Conservation (phyloP, 2,113 vertebrate genomes). For the Psophia crepitans region DNA sequence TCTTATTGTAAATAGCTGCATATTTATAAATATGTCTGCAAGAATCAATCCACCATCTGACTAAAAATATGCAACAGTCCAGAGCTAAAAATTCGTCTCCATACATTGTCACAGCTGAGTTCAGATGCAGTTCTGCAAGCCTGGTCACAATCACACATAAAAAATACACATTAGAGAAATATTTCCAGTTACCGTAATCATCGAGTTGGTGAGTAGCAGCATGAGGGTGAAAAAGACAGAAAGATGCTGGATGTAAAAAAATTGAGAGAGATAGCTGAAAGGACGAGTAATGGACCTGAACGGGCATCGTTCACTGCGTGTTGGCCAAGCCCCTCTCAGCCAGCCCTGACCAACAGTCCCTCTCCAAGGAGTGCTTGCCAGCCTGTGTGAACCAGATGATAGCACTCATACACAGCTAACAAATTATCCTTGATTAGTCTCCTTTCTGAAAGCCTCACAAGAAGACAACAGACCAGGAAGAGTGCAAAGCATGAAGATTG, state of each 20-base stretch:
- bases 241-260: background rate
- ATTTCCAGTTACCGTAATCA: background rate
- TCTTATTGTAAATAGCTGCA: background rate
- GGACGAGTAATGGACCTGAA: background rate
- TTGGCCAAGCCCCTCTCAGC: background rate
- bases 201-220: background rate
- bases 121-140: background rate
- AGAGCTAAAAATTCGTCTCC: background rate
- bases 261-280: background rate
- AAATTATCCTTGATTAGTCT: background rate
- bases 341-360: background rate
- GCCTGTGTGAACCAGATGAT: background rate
- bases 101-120: background rate
- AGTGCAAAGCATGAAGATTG: rapidly evolving
- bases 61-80: background rate
- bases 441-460: background rate
- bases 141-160: background rate
- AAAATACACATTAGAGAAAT: background rate
- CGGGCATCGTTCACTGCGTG: rapidly evolving
- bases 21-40: background rate
- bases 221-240: background rate
- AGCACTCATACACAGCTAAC: background rate
- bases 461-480: background rate
- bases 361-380: rapidly evolving
- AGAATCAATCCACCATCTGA: background rate